phyloP scores from a whole-genome alignment of 1,140 invertebrate genomes.

The Tetramorium simillimum region DNA sequence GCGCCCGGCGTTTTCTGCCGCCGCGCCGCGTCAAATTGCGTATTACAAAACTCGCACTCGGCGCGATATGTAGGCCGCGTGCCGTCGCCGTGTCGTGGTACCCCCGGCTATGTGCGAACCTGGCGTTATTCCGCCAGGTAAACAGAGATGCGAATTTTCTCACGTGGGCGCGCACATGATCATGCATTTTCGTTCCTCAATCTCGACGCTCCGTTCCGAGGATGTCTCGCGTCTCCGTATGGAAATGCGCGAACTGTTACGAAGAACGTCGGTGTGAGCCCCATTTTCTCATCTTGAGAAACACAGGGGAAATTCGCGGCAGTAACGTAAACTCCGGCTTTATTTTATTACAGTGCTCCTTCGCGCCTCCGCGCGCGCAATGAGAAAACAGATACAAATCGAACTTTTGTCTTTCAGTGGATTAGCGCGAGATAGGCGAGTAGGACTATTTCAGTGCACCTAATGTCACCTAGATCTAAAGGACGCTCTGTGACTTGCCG shows the following conservation, averaged over 20 bases:
- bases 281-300: slow-evolving; percentile 39
- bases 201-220: not conserved
- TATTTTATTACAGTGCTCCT: not conserved
- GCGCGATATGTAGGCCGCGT: slow-evolving; percentile 43
- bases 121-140: not conserved
- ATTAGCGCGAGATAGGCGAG: no score
- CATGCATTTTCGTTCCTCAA: slow-evolving; percentile 10
- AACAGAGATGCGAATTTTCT: slow-evolving; percentile 26
- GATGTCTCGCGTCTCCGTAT: not conserved
- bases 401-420: not conserved
- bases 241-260: not conserved
- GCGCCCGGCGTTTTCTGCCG: slow-evolving; percentile 4
- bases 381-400: not conserved
- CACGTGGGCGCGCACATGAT: slow-evolving; percentile 17
- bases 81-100: not conserved
- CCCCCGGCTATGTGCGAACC: slow-evolving; percentile 8
- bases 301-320: not conserved
- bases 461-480: no score
- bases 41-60: slow-evolving; percentile 42
- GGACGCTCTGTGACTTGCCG: no score
- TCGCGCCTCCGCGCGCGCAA: not conserved
- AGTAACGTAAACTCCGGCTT: not conserved
- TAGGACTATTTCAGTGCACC: no score
- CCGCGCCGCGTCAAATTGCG: slow-evolving; percentile 45
- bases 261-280: not conserved